Evolutionary conservation across 1,140 invertebrate genomes (phyloP).

Genomic region (Paralvinella palmiformis): DNA sequence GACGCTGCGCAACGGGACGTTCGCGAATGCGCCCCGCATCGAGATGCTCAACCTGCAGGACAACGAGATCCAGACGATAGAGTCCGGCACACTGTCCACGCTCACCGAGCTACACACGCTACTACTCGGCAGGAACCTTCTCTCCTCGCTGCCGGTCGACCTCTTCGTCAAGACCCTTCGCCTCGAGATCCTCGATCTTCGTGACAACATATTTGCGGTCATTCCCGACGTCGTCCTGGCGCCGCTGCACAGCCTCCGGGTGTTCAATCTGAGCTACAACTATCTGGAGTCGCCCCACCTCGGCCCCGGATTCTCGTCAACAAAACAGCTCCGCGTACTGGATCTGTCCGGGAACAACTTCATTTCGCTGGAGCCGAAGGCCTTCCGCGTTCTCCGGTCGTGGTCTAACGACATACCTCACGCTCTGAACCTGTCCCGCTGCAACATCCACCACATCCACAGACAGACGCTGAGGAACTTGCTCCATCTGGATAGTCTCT

Average conservation of each 20-base stretch:
- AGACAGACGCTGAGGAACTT: conserved; percentile 22
- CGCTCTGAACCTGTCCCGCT: conserved; percentile 29
- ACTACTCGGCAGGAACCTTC: conserved; percentile 26
- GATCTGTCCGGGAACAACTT: conserved; percentile 18
- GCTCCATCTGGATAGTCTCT: conserved; percentile 24
- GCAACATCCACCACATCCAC: conserved; percentile 30
- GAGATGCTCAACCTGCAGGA: conserved; percentile 30
- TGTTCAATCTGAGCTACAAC: conserved; percentile 36
- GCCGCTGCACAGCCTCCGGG: conserved; percentile 24
- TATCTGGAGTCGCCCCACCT: conserved; percentile 24
- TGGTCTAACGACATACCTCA: conserved; percentile 26
- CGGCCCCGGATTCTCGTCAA: conserved; percentile 30
- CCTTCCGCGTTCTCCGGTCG: conserved; percentile 26
- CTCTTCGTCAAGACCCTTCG: conserved; percentile 8
- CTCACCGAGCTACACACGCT: conserved; percentile 28
- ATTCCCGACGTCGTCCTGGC: conserved; percentile 18
- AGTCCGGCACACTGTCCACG: conserved; percentile 23
- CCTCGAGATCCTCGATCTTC: conserved; percentile 15
- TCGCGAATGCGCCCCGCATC: conserved; percentile 12
- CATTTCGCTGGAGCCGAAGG: conserved; percentile 18
- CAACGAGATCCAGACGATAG: conserved; percentile 28
- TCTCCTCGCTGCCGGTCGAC: conserved; percentile 23
- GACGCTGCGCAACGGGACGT: conserved; percentile 5
- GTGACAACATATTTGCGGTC: conserved; percentile 20
- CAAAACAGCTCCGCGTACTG: conserved; percentile 7